Evolutionary conservation across 2,888 invertebrate genomes (phyloP).

Genomic region (Drosophila quinaria): DNA sequence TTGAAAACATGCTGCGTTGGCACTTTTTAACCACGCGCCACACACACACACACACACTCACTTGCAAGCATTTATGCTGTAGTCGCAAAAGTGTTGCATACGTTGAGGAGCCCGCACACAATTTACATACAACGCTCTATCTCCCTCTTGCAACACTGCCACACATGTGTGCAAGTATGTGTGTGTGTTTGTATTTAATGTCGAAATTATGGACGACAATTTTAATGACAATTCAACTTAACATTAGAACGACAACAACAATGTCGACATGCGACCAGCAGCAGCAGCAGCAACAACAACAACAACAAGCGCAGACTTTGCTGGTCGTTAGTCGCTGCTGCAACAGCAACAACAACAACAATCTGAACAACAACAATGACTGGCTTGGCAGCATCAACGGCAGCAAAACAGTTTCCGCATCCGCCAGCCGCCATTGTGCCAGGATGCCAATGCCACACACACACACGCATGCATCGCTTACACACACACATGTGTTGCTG

Average conservation of each 20-base stretch:
- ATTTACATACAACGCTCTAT: conserved; percentile 64
- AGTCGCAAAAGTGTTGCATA: conserved; percentile 73
- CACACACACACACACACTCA: conserved; percentile 28
- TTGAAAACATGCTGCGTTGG: conserved; percentile 81
- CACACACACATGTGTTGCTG: conserved; percentile 42
- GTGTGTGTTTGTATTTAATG: conserved; percentile 77
- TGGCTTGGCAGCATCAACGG: conserved; percentile 78
- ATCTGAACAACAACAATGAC: conserved; percentile 50
- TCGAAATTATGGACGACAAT: conserved; percentile 83
- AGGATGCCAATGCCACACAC: conserved; percentile 77
- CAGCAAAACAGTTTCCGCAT: conserved; percentile 81
- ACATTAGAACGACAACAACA: conserved; percentile 80
- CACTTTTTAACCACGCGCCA: conserved; percentile 78
- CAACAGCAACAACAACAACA: conserved; percentile 55
- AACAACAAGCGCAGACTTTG: conserved; percentile 58
- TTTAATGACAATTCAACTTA: conserved; percentile 82
- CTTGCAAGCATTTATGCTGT: conserved; percentile 72
- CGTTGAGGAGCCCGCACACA: conserved; percentile 64
- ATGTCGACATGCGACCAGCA: conserved; percentile 58
- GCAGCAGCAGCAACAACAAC: conserved; percentile 50
- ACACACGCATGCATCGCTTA: conserved; percentile 28
- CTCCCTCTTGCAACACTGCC: conserved; percentile 2
- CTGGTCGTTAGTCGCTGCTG: conserved; percentile 70
- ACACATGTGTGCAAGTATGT: conserved; percentile 24
- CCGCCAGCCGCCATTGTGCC: conserved; percentile 80